Evolutionary conservation across 2,888 invertebrate genomes (phyloP).

Genomic region (Rapana venosa): DNA sequence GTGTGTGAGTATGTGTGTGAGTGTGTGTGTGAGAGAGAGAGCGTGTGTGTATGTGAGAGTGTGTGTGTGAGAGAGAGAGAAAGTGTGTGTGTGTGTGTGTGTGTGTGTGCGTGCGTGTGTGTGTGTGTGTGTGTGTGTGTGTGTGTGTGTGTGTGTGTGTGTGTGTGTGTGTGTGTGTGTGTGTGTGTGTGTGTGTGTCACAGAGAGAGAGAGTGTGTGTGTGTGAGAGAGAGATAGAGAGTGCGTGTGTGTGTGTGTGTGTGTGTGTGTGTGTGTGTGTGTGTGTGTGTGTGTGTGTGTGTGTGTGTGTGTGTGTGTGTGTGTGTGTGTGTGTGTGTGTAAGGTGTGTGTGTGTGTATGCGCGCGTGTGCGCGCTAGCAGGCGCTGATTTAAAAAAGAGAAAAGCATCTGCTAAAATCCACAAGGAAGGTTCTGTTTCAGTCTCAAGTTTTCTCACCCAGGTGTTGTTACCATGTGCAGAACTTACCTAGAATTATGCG

Average conservation of each 20-base stretch:
- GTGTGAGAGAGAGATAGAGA: not conserved
- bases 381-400: no score
- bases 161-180: conserved; percentile 12
- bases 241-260: conserved; percentile 2
- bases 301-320: not conserved
- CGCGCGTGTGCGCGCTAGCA: not conserved
- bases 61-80: not conserved
- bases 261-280: conserved; percentile 15
- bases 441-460: no score
- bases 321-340: conserved; percentile 2
- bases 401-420: no score
- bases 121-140: not conserved
- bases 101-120: not conserved
- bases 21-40: not conserved
- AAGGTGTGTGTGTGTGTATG: not conserved
- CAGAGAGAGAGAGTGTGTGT: not conserved
- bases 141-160: not conserved
- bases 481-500: no score
- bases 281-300: conserved; percentile 12
- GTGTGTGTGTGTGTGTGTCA: not conserved
- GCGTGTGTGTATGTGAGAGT: not conserved
- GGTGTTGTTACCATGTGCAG: no score
- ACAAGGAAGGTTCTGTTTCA: no score
- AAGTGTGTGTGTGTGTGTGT: not conserved
- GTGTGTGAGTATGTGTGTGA: not conserved